phyloP scores from a whole-genome alignment of 2,888 invertebrate species.

The Andrena hattorfiana region DNA sequence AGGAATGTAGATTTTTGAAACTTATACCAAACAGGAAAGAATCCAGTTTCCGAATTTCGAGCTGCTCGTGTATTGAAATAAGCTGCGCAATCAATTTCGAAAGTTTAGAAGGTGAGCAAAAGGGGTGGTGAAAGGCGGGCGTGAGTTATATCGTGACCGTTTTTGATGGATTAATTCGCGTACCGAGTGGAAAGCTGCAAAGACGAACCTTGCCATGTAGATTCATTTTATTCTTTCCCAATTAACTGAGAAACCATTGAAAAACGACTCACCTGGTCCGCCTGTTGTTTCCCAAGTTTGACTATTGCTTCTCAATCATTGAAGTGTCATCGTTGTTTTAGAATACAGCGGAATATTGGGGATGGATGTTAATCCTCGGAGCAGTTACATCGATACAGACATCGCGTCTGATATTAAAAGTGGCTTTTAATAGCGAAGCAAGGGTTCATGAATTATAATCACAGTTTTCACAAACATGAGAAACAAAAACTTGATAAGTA shows the following conservation, averaged over 20 bases:
- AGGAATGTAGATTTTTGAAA: not conserved
- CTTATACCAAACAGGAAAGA: slow-evolving; percentile 2
- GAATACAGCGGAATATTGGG: not conserved
- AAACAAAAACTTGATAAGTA: too few relatives aligned
- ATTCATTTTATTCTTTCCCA: slow-evolving; percentile 68
- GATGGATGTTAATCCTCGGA: not conserved
- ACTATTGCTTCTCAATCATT: slow-evolving; percentile 23
- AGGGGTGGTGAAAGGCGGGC: slow-evolving; percentile 67
- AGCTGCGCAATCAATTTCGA: slow-evolving; percentile 61
- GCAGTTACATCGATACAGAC: not conserved
- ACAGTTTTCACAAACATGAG: too few relatives aligned
- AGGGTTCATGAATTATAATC: too few relatives aligned
- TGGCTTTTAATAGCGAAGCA: too few relatives aligned
- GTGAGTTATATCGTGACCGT: slow-evolving; percentile 76
- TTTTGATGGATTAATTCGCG: slow-evolving; percentile 83
- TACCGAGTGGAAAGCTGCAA: slow-evolving; percentile 78
- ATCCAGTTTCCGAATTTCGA: slow-evolving; percentile 30
- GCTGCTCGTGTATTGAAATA: slow-evolving; percentile 53
- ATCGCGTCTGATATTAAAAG: too few relatives aligned
- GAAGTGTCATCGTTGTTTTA: not conserved
- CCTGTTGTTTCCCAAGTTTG: slow-evolving; percentile 48
- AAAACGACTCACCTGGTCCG: slow-evolving; percentile 54
- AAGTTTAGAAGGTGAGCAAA: slow-evolving; percentile 70
- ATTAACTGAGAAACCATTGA: slow-evolving; percentile 54
- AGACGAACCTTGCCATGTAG: slow-evolving; percentile 71